phyloP scores from a whole-genome alignment of 1,140 invertebrate genomes.

The Dreissena rostriformis region DNA sequence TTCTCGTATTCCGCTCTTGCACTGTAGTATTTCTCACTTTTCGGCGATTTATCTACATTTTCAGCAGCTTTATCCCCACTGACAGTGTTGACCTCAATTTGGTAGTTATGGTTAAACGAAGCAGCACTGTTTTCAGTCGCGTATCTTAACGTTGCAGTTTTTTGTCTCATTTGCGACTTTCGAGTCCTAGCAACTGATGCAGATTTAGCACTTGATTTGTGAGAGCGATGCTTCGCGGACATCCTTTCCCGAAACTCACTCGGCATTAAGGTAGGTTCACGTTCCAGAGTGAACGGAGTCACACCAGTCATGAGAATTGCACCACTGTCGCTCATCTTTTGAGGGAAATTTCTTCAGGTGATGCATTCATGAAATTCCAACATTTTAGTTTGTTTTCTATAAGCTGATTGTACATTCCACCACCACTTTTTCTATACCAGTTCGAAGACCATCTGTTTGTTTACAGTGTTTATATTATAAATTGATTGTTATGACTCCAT shows the following conservation, averaged over 20 bases:
- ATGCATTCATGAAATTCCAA: no score
- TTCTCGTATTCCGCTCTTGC: background rate
- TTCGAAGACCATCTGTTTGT: no score
- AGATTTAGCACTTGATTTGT: constrained; percentile 28
- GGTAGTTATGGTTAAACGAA: background rate
- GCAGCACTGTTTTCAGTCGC: constrained; percentile 13
- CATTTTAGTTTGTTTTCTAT: no score
- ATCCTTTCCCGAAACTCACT: constrained; percentile 43
- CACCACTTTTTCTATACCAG: no score
- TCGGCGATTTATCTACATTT: background rate
- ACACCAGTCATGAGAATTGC: constrained; percentile 25
- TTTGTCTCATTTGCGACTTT: background rate
- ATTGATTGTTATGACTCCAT: no score
- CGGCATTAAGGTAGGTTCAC: constrained; percentile 50
- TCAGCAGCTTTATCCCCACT: background rate
- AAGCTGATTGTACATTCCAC: no score
- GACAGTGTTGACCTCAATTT: background rate
- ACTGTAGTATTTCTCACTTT: background rate
- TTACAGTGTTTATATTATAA: no score
- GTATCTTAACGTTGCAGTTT: constrained; percentile 1
- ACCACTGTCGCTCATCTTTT: constrained; percentile 29
- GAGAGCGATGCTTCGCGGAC: constrained; percentile 40
- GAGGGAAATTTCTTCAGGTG: no score
- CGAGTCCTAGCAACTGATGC: background rate
- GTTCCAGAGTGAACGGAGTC: constrained; percentile 41